phyloP scores from a whole-genome alignment of 35 echinoderm and acorn worm genomes.

The Anneissia japonica region DNA sequence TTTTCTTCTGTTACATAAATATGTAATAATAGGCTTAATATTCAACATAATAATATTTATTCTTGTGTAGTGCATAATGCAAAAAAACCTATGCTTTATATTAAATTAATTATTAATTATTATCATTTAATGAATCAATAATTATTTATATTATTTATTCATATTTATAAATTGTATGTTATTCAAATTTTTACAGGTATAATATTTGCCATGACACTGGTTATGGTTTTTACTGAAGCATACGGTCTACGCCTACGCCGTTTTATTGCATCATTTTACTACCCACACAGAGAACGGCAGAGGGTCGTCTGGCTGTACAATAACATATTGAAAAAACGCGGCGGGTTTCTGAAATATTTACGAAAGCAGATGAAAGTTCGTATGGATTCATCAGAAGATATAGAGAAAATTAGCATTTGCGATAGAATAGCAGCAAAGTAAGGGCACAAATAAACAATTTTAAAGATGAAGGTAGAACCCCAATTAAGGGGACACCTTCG shows the following conservation, averaged over 20 bases:
- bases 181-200: constrained; percentile 36
- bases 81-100: no score
- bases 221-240: constrained; percentile 64
- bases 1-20: no score
- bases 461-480: background rate
- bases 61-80: no score
- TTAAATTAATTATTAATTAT: no score
- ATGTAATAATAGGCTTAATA: no score
- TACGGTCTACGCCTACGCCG: constrained; percentile 80
- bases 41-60: no score
- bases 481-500: background rate
- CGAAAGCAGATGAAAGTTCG: constrained; percentile 19
- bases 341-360: constrained; percentile 53
- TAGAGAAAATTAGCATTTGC: constrained; percentile 36
- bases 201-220: constrained; percentile 49
- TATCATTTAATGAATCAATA: no score
- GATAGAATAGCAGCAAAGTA: constrained; percentile 69
- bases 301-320: constrained; percentile 78
- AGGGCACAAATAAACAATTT: background rate
- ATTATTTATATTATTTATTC: no score
- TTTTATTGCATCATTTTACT: constrained; percentile 54
- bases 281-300: constrained; percentile 62
- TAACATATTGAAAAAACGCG: constrained; percentile 60
- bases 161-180: no score
- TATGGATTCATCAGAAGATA: background rate